Evolutionary conservation across 1,140 invertebrate genomes (phyloP), one percentile per base, ranked within the genome.

Genomic region (Trachymyrmex cornetzi): DNA sequence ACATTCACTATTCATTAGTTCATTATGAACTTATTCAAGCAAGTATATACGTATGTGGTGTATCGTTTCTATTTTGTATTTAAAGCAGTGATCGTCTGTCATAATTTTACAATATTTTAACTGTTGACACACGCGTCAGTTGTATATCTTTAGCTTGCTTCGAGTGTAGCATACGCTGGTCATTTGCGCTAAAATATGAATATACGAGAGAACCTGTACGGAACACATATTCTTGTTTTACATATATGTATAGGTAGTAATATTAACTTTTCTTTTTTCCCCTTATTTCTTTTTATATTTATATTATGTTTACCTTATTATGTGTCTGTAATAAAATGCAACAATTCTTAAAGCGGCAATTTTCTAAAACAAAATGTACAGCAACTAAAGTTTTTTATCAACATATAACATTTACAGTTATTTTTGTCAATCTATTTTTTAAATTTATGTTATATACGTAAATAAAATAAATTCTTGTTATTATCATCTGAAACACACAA

Each of bases 41-140:
- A 27, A 19, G n/a, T 22, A 27, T n/a, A 16, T 16, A 22, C 2
- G 9, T 9, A 22, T 3, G 9, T 9, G 11, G 12, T 22, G 34
- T 7, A 7, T 27, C n/a, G 1, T 38, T 80, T 57, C n/a, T 9
- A 44, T 57, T 57, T 81, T 14, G 16, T 38, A 9, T 2, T 50
- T 7, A 50, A 16, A 48, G 57, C 24, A 19, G n/a, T 27, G 3
- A 3, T 16, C 22, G 30, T 16, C 38, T 74, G 38, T 44, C 11
- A 22, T 34, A 75, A 30, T 48, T 82, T 74, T 48, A 67, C 1
- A 7, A 61, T 82, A 82, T 75, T 84, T 84, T 50, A 75, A n/a
- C n/a, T 34, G 50, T 66, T 44, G 79, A 81, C 64, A 44, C 2
- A 24, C 19, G 12, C 69, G 67, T 19, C 34, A 4, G 67, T 75